A percentile compares a stretch with the other conserved stretches of the same genome.
Evolutionary conservation across 2,113 vertebrate species (phyloP).

Genomic region (Aleadryas rufinucha): DNA sequence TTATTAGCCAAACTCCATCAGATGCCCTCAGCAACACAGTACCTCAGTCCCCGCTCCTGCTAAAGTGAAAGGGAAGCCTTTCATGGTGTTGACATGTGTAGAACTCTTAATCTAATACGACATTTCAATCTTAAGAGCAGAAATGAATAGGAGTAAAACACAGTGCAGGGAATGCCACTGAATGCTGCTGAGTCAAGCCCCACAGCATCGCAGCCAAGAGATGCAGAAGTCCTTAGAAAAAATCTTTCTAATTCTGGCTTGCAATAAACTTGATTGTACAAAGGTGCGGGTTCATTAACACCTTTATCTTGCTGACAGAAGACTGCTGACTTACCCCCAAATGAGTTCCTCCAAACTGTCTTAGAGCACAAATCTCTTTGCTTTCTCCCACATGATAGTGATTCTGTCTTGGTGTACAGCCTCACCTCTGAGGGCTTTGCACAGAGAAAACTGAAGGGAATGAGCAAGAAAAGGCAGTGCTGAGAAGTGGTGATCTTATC

Average conservation of each 20-base stretch:
- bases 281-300: not conserved
- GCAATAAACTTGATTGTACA: not conserved
- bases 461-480: not conserved
- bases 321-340: not conserved
- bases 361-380: not conserved
- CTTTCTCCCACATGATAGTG: not conserved
- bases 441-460: not conserved
- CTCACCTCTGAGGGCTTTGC: not conserved
- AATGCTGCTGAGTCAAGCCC: slow-evolving; percentile 36
- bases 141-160: slow-evolving; percentile 1
- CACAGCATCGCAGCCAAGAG: not conserved
- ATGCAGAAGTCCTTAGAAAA: not conserved
- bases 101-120: slow-evolving; percentile 66
- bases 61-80: slow-evolving; percentile 32
- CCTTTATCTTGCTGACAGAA: not conserved
- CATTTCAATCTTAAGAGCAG: slow-evolving; percentile 42
- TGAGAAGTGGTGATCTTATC: not conserved
- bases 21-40: not conserved
- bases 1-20: slow-evolving; percentile 68
- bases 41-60: not conserved
- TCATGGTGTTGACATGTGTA: slow-evolving; percentile 43
- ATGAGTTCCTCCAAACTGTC: not conserved
- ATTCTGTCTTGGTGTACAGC: not conserved
- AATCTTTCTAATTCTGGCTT: not conserved
- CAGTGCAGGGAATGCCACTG: not conserved